phyloP scores from a whole-genome alignment of 2,888 invertebrate genomes.

The Drosophila parthenogenetica region DNA sequence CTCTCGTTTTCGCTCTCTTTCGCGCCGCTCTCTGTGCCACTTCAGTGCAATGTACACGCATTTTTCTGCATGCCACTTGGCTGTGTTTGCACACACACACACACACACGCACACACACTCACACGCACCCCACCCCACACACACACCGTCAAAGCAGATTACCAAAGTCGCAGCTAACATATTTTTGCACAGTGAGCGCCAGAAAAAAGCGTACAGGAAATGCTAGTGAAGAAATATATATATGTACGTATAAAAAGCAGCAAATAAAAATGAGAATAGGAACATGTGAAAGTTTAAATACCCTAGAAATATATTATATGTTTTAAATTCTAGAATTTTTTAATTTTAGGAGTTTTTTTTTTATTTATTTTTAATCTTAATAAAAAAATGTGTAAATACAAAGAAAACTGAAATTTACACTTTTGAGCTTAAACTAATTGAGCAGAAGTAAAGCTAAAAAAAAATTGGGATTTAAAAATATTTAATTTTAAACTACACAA shows the following conservation, averaged over 20 bases:
- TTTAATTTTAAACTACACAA: too few relatives aligned
- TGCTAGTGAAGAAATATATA: constrained; percentile 56
- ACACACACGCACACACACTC: constrained; percentile 16
- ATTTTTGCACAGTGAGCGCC: constrained; percentile 54
- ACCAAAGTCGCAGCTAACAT: constrained; percentile 76
- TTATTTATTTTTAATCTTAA: neutral
- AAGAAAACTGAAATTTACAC: too few relatives aligned
- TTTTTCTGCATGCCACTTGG: constrained; percentile 53
- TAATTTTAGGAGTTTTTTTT: too few relatives aligned
- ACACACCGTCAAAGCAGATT: constrained; percentile 58
- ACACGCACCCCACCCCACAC: too few relatives aligned
- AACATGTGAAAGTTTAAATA: neutral
- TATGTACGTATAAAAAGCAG: constrained; percentile 10
- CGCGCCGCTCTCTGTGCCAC: constrained; percentile 21
- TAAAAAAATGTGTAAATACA: too few relatives aligned
- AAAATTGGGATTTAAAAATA: too few relatives aligned
- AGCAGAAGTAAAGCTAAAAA: too few relatives aligned
- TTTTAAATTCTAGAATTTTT: too few relatives aligned
- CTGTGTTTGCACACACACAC: constrained; percentile 2
- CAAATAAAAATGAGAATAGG: neutral
- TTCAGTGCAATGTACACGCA: constrained; percentile 58
- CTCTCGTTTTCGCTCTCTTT: constrained; percentile 1
- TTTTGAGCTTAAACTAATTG: too few relatives aligned
- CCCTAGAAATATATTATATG: constrained; percentile 15
- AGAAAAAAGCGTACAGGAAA: constrained; percentile 49